phyloP scores from a whole-genome alignment of 2,113 vertebrate species.

The Mystacornis crossleyi region DNA sequence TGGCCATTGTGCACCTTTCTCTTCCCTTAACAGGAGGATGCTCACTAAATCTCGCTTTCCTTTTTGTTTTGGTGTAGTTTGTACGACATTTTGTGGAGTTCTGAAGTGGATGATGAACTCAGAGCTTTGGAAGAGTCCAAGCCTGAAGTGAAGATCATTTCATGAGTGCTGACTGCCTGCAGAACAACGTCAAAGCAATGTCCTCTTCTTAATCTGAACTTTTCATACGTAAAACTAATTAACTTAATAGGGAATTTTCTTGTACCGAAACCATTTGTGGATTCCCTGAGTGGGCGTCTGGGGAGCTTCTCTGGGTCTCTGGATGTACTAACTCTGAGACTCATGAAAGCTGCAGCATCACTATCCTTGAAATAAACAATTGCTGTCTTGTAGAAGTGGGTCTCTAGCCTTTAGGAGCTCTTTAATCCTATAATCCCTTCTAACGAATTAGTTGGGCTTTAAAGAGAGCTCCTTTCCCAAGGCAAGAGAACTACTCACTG shows the following conservation, averaged over 20 bases:
- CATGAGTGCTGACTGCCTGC: slow-evolving; percentile 29
- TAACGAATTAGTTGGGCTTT: neutral
- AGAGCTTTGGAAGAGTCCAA: slow-evolving; percentile 57
- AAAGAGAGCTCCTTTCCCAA: neutral
- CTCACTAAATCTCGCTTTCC: neutral
- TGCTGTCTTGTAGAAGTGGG: slow-evolving; percentile 10
- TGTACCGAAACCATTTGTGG: neutral
- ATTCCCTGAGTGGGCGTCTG: neutral
- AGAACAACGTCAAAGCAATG: neutral
- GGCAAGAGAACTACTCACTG: neutral
- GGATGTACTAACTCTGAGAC: neutral
- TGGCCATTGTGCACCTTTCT: neutral
- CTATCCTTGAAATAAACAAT: slow-evolving; percentile 12
- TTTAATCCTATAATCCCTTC: slow-evolving; percentile 23
- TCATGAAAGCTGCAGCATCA: neutral
- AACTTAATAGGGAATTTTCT: slow-evolving; percentile 34
- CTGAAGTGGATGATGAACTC: slow-evolving; percentile 46
- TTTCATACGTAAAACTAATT: neutral
- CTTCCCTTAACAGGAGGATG: neutral
- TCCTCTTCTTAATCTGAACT: slow-evolving; percentile 10
- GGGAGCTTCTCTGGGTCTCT: neutral
- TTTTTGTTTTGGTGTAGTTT: slow-evolving; percentile 37
- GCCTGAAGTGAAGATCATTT: slow-evolving; percentile 68
- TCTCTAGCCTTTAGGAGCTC: slow-evolving; percentile 11
- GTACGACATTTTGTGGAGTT: slow-evolving; percentile 70